Conservation (phyloP, 2,888 invertebrate genomes). For the Ceraclea dissimilis region DNA sequence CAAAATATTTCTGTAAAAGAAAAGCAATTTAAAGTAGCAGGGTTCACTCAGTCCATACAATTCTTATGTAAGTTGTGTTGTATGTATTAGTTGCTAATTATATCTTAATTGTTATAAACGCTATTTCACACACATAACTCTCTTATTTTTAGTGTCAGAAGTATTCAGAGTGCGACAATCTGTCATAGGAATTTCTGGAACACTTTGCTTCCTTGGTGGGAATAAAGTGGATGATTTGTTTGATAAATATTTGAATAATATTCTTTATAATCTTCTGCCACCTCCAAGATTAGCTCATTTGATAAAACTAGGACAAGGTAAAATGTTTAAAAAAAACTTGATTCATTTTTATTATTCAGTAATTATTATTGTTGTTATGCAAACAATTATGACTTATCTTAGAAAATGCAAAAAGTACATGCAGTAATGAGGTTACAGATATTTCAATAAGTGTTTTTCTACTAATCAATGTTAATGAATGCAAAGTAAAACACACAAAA, state of each 20-base stretch:
- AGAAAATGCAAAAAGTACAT: too few species aligned
- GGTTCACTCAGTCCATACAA: conserved; percentile 42
- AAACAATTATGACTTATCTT: too few species aligned
- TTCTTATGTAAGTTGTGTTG: conserved; percentile 39
- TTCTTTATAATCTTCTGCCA: conserved; percentile 38
- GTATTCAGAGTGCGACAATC: conserved; percentile 44
- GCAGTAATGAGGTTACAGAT: too few species aligned
- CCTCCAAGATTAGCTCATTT: conserved; percentile 52
- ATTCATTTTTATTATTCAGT: not conserved
- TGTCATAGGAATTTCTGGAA: conserved; percentile 42
- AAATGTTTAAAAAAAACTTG: not conserved
- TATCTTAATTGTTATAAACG: too few species aligned
- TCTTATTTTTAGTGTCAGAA: conserved; percentile 48
- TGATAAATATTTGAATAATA: conserved; percentile 35
- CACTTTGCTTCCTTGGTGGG: conserved; percentile 39
- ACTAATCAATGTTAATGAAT: too few species aligned
- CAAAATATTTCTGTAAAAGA: conserved; percentile 25
- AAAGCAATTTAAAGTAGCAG: conserved; percentile 31
- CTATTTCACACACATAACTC: too few species aligned
- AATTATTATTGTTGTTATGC: too few species aligned
- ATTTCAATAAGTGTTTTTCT: too few species aligned
- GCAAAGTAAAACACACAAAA: too few species aligned
- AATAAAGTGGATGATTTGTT: conserved; percentile 41
- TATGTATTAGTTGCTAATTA: too few species aligned
- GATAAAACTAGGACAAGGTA: conserved; percentile 53